Conservation (phyloP, 2,888 invertebrate genomes). For the Sarcophaga subvicina region DNA sequence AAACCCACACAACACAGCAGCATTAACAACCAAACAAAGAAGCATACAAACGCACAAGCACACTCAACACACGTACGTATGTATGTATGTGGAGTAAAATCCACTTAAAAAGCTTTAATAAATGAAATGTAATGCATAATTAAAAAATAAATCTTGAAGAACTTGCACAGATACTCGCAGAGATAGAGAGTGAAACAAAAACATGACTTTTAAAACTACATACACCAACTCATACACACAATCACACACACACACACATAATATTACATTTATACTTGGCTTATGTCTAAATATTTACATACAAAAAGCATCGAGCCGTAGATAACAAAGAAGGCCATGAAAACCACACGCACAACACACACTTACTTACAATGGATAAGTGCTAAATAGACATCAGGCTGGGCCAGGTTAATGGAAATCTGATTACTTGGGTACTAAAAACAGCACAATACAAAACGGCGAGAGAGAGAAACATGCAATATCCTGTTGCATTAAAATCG, state of each 20-base stretch:
- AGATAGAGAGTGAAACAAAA: conserved; percentile 27
- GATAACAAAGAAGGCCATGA: not conserved
- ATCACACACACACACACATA: not conserved
- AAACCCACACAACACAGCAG: not conserved
- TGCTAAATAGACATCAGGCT: not conserved
- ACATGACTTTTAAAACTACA: conserved; percentile 9
- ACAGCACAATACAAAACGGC: not conserved
- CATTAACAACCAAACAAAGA: not conserved
- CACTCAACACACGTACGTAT: no score
- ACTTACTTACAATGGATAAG: not conserved
- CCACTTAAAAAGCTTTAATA: conserved; percentile 55
- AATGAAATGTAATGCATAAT: conserved; percentile 61
- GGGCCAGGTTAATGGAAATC: not conserved
- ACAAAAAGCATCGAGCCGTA: not conserved
- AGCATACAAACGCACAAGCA: not conserved
- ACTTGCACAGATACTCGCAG: no score
- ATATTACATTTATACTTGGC: not conserved
- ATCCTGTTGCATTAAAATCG: not conserved
- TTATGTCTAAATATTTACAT: not conserved
- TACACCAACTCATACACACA: not conserved
- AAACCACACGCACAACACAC: not conserved
- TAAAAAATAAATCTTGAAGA: conserved; percentile 60
- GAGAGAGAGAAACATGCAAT: not conserved
- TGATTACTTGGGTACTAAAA: not conserved
- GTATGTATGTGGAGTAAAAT: conserved; percentile 26